Percentiles rank a stretch among this genome's conserved stretches.
Conservation (phyloP, 2,797 vertebrate species). For the Euphonia xanthogaster region DNA sequence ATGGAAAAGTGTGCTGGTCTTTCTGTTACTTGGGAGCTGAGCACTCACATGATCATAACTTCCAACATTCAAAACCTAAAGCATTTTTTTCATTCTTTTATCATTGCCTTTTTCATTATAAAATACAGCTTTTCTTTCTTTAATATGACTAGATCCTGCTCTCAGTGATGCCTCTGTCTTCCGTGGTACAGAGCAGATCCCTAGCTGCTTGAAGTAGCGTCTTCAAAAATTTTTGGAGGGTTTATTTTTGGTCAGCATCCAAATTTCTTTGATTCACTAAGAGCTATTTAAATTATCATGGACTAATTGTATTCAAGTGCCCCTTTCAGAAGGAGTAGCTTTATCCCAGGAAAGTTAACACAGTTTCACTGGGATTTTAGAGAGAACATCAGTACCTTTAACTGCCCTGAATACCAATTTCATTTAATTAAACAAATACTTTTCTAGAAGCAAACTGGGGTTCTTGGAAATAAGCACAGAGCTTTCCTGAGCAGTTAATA, state of each 20-base stretch:
- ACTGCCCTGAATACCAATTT: not conserved
- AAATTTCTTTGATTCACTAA: not conserved
- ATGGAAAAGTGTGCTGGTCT: constrained; percentile 1
- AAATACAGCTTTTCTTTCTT: not conserved
- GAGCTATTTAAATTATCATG: not conserved
- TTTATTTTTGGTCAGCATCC: not conserved
- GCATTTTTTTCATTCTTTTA: not conserved
- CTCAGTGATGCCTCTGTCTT: not conserved
- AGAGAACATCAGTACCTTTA: not conserved
- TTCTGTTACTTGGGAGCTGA: constrained; percentile 1
- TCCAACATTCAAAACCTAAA: not conserved
- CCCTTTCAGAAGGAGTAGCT: not conserved
- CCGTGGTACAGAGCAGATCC: not conserved
- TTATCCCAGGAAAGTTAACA: not conserved
- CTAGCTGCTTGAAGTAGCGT: not conserved
- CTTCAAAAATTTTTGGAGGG: not conserved
- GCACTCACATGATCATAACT: not conserved
- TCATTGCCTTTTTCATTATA: not conserved
- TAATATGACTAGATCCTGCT: not conserved
- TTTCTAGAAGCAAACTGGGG: not conserved
- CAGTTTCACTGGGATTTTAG: not conserved
- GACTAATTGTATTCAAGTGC: not conserved
- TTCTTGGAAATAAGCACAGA: not conserved
- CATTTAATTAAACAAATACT: not conserved
- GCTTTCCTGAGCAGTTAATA: not conserved